Evolutionary conservation across 1,140 invertebrate genomes (phyloP).

Genomic region (Metaphire vulgaris): DNA sequence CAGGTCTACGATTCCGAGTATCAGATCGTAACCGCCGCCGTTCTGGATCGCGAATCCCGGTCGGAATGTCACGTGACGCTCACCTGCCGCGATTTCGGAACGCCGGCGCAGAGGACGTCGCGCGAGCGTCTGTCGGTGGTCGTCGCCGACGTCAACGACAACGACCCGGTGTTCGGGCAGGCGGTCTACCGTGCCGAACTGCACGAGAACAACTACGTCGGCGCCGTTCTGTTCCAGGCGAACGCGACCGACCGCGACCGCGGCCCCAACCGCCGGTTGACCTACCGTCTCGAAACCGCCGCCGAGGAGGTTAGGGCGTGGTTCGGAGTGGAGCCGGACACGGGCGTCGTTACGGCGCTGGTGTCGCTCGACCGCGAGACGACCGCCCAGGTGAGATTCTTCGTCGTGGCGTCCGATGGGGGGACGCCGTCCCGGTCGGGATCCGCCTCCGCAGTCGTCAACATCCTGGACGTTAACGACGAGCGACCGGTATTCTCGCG

Average conservation of each 20-base stretch:
- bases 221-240: constrained; percentile 13
- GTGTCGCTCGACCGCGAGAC: constrained; percentile 13
- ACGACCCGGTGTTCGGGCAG: constrained; percentile 74
- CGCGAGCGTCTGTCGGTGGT: constrained; percentile 80
- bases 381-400: background rate
- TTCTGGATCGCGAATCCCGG: constrained; percentile 75
- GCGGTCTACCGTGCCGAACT: constrained; percentile 60
- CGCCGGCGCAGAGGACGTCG: constrained; percentile 70
- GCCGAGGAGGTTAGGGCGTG: background rate
- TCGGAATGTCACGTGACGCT: constrained; percentile 79
- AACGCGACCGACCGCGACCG: constrained; percentile 45
- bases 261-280: constrained; percentile 49
- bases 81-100: constrained; percentile 70
- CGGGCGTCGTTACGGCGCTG: constrained; percentile 2
- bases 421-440: constrained; percentile 11
- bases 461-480: constrained; percentile 28
- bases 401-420: constrained; percentile 16
- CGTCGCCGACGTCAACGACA: constrained; percentile 88
- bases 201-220: constrained; percentile 35
- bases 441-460: constrained; percentile 14
- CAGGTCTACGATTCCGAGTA: constrained; percentile 16
- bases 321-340: constrained; percentile 13
- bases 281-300: constrained; percentile 53
- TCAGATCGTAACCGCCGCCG: constrained; percentile 45
- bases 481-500: constrained; percentile 23